Evolutionary conservation across 2,797 vertebrate genomes (phyloP), one percentile per base, ranked within the genome.

Genomic region (Betta splendens): DNA sequence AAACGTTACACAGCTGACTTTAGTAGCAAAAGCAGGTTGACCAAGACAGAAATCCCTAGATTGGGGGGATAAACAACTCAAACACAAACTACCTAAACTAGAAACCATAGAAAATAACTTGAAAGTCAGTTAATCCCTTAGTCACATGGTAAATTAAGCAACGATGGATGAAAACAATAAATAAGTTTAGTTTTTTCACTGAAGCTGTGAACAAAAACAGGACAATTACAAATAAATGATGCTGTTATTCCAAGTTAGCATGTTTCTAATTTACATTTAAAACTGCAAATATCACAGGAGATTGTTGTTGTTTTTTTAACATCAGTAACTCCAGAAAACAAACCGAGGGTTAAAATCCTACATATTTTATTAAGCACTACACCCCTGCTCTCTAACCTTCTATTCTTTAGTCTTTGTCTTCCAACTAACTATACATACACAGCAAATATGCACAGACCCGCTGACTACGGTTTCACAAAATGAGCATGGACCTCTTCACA

Each of bases 391-490:
- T 79, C 46, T 75, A 87, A 83, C 55, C 69, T 61, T 38, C 39
- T 43, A 68, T 23, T 37, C 20, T 36, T 7, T 26, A 7, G 38
- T 33, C 68, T 72, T 60, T 65, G 46, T 44, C 70, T 77, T 40
- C 52, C 35, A 58, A 58, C 76, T 68, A 46, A 83, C 79, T 87
- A 81, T 78, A 87, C 79, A 85, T 53, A 84, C 83, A 87, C 84
- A 81, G 84, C 79, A 77, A 80, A 81, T 86, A 87, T 90, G 72
- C 91, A 91, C 90, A 92, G 71, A 79, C 77, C 64, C 7, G n/a
- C 64, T 46, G 44, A 69, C 48, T 70, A 58, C 29, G 79, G 71
- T 55, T 62, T 73, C 56, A 69, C 60, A 64, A 52, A 59, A 56
- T 49, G 21, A 9, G 20, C 17, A 32, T n/a, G 52, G 66, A 54